Conservation (phyloP, 2,113 vertebrate genomes). For the Myrmecobius fasciatus region DNA sequence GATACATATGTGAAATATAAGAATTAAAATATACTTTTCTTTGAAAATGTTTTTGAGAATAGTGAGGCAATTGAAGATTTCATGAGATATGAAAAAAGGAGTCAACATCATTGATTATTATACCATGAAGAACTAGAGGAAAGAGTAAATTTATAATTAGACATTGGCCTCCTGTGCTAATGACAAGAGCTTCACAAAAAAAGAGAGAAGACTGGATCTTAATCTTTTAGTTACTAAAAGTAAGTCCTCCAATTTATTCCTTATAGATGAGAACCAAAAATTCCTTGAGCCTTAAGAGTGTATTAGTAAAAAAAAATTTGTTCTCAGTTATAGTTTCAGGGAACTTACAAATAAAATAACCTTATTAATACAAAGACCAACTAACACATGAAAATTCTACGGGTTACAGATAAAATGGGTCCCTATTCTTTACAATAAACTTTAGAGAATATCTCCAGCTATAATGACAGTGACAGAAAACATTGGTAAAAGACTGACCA, state of each 20-base stretch:
- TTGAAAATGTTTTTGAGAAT: constrained; percentile 21
- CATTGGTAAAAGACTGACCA: neutral
- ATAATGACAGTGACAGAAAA: neutral
- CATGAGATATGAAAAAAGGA: neutral
- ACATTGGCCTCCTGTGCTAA: neutral
- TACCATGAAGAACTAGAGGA: neutral
- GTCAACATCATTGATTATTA: neutral
- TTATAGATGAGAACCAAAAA: constrained; percentile 6
- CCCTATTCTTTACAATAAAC: neutral
- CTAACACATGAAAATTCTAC: neutral
- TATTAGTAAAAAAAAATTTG: neutral
- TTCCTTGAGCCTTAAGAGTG: neutral
- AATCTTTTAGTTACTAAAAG: neutral
- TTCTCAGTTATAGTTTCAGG: neutral
- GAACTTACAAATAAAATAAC: neutral
- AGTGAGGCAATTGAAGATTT: constrained; percentile 9
- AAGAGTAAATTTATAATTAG: neutral
- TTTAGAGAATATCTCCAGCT: neutral
- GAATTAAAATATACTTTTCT: constrained; percentile 47
- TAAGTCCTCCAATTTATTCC: neutral
- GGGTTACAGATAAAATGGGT: neutral
- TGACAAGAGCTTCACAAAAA: neutral
- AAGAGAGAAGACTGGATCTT: neutral
- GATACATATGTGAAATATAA: constrained; percentile 1
- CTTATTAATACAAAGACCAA: neutral